Evolutionary conservation across 2,888 invertebrate species (phyloP), one percentile per base, ranked within the genome.

Genomic region (Agriopis marginaria): DNA sequence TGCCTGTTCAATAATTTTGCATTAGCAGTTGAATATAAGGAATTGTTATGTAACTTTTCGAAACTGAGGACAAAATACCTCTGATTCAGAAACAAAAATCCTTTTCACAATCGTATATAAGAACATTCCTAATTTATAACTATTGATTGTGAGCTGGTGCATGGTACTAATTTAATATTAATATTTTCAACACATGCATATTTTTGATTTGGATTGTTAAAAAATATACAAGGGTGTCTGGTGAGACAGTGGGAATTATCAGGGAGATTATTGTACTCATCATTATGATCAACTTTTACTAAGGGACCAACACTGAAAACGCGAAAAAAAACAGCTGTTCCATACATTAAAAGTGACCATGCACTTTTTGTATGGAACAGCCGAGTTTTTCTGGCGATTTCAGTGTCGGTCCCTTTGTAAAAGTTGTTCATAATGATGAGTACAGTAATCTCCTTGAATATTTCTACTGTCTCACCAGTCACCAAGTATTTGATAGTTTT

Each of bases 121-220:
- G 9, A 53, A 54, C 54, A 55, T 55, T 55, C 55, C 55, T 55
- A 14, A 4, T 55, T 5, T 42, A 42, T 7, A 54, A 51, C 7
- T 39, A 53, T 47, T 47, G 47, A 47, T 47, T 47, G 47, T 47
- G 47, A 47, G 12, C 4, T 45, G 45, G 45, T 51, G n/a, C 42
- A 53, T 23, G 51, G 51, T 62, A 40, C 17, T 61, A 5, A 50
- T 40, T 50, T 17, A 56, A 17, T 61, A 42, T 49, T 44, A 10
- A 54, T 63, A 32, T 54, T 10, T 54, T 23, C 0, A 63, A 44
- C 9, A 7, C 45, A 17, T 45, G 17, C 44, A 23, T 58, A 55
- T 55, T 55, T 39, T 49, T 50, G 32, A n/a, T 55, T 17, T 39
- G n/a, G 14, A 8, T 63, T 8, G 39, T 49, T 64, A n/a, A 58